Percentiles rank a stretch among this genome's conserved stretches.
phyloP scores from a whole-genome alignment of 2,888 invertebrate species.

The Dynastes hyllus region DNA sequence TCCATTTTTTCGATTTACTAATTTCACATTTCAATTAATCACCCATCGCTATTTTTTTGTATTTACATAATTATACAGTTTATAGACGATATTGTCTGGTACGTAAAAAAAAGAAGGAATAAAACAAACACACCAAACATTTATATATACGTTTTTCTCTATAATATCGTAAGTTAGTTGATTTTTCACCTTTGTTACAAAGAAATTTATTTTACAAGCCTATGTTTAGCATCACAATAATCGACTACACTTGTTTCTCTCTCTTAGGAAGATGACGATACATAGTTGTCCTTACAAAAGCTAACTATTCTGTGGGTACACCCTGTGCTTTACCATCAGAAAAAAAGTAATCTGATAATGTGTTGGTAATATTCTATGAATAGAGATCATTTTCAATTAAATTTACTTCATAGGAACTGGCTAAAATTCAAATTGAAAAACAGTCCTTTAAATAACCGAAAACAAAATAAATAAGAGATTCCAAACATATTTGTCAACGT shows the following conservation, averaged over 20 bases:
- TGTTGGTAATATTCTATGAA: not conserved
- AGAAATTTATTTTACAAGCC: constrained; percentile 47
- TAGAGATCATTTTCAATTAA: not conserved
- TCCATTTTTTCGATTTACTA: constrained; percentile 33
- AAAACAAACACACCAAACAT: constrained; percentile 49
- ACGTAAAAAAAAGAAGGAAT: constrained; percentile 37
- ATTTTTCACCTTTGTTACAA: constrained; percentile 40
- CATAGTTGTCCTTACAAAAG: constrained; percentile 46
- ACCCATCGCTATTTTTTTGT: constrained; percentile 30
- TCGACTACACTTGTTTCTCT: constrained; percentile 41
- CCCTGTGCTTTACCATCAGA: constrained; percentile 44
- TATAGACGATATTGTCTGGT: constrained; percentile 50
- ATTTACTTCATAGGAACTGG: constrained; percentile 3
- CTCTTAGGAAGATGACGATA: constrained; percentile 48
- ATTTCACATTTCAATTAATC: constrained; percentile 47
- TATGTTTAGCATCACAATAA: constrained; percentile 48
- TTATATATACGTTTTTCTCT: constrained; percentile 41
- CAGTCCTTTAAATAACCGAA: not conserved
- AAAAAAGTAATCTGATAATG: constrained; percentile 20
- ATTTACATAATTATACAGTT: constrained; percentile 52
- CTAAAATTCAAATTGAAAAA: not conserved
- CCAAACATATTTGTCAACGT: not conserved
- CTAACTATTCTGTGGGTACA: constrained; percentile 38
- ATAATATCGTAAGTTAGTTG: constrained; percentile 27
- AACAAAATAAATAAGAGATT: not conserved